Evolutionary conservation across 2,113 vertebrate genomes (phyloP).

Genomic region (Bubalus kerabau): DNA sequence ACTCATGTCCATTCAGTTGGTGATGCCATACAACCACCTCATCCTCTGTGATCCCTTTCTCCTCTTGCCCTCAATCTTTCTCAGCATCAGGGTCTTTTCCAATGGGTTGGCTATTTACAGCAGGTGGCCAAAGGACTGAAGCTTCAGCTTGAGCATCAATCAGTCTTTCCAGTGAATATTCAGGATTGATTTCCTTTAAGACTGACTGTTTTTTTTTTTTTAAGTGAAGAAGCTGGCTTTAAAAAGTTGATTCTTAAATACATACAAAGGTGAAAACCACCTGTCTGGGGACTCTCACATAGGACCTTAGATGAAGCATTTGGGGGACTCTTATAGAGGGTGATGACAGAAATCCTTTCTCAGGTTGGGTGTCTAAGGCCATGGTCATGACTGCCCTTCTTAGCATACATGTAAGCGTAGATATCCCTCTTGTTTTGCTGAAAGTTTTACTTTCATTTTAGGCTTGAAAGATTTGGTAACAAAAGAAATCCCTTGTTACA

Average conservation of each 20-base stretch:
- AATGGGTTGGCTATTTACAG: not conserved
- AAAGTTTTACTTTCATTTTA: not conserved
- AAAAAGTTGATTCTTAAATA: not conserved
- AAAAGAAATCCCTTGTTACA: not conserved
- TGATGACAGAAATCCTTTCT: not conserved
- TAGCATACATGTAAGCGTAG: accelerated
- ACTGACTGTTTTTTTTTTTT: not conserved
- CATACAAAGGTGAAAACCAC: not conserved
- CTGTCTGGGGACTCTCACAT: not conserved
- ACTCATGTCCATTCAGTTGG: not conserved
- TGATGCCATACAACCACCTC: not conserved
- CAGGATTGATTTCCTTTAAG: not conserved
- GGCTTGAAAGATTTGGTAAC: not conserved
- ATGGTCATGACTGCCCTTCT: accelerated
- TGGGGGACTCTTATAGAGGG: not conserved
- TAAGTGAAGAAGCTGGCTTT: not conserved
- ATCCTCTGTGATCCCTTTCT: not conserved
- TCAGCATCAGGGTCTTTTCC: not conserved
- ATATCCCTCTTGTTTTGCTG: not conserved
- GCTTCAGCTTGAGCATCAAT: not conserved
- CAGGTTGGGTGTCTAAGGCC: not conserved
- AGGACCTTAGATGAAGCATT: not conserved
- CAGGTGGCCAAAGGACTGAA: not conserved
- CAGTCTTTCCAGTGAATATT: not conserved
- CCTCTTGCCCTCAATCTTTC: not conserved